Conservation (phyloP, 92 coral and sea anemone species). For the Heliopora coerulea region DNA sequence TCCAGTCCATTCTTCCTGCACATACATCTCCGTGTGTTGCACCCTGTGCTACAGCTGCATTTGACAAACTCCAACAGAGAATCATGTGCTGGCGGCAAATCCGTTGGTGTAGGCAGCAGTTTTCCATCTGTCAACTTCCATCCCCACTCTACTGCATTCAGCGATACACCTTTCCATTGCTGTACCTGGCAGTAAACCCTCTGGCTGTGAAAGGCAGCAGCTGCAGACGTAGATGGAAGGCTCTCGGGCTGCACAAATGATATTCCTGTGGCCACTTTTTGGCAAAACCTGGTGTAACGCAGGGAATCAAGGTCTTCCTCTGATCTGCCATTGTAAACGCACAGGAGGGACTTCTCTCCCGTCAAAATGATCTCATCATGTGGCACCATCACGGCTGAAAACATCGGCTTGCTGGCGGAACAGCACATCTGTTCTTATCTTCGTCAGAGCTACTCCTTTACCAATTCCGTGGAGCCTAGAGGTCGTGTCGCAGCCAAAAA, state of each 20-base stretch:
- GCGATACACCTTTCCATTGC: slow-evolving; percentile 49
- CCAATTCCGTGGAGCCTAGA: slow-evolving; percentile 63
- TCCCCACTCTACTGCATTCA: slow-evolving; percentile 52
- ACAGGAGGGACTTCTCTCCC: slow-evolving; percentile 57
- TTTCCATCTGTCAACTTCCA: slow-evolving; percentile 50
- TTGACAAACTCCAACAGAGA: slow-evolving; percentile 50
- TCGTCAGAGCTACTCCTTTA: slow-evolving; percentile 49
- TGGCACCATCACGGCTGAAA: slow-evolving; percentile 49
- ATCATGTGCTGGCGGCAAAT: slow-evolving; percentile 52
- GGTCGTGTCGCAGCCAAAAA: slow-evolving; percentile 52
- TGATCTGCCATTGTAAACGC: slow-evolving; percentile 48
- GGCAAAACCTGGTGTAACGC: slow-evolving; percentile 48
- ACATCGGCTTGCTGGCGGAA: not conserved
- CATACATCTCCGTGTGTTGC: slow-evolving; percentile 47
- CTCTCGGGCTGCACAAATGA: slow-evolving; percentile 39
- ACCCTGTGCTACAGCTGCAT: slow-evolving; percentile 52
- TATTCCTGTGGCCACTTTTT: slow-evolving; percentile 42
- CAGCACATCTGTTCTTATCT: too few species aligned
- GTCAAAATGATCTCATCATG: slow-evolving; percentile 40
- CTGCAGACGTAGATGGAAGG: slow-evolving; percentile 49
- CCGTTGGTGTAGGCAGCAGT: slow-evolving; percentile 31
- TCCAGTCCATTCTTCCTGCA: not conserved
- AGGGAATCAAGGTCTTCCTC: slow-evolving; percentile 54
- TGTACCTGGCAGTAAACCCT: slow-evolving; percentile 45
- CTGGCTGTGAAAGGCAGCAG: slow-evolving; percentile 42